A percentile compares a stretch with the other conserved stretches of the same genome.
These are phyloP conservation scores for Gila robusta DNA, from an alignment of 2,797 vertebrate species.

Conservation along the genomic window DNA sequence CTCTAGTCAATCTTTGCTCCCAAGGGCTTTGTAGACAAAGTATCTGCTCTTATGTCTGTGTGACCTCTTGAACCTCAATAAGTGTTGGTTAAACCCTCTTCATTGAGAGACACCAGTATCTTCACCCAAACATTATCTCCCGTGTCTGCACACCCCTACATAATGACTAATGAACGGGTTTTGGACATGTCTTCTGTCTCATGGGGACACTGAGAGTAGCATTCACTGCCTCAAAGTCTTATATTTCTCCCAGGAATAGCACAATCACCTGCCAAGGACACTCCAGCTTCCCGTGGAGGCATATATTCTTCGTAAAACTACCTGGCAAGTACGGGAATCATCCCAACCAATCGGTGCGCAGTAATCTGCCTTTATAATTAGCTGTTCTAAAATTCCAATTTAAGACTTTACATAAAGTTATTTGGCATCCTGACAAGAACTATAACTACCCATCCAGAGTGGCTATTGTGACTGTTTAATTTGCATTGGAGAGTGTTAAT, in stretches of 20 bases:
- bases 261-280: constrained; percentile 29
- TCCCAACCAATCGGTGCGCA: neutral
- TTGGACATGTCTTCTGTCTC: constrained; percentile 18
- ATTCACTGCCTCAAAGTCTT: constrained; percentile 4
- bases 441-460: neutral
- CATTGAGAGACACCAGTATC: constrained; percentile 65
- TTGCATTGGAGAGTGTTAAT: neutral
- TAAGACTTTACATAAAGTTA: constrained; percentile 8
- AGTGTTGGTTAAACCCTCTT: constrained; percentile 74
- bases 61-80: constrained; percentile 75
- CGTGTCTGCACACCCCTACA: neutral
- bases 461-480: constrained; percentile 23
- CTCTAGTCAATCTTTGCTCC: constrained; percentile 19
- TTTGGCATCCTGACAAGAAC: neutral
- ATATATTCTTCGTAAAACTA: neutral
- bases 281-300: neutral
- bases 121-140: neutral
- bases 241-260: constrained; percentile 21
- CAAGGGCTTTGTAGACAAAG: constrained; percentile 28
- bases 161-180: constrained; percentile 16
- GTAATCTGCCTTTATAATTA: constrained; percentile 27
- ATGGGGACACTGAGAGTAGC: constrained; percentile 6
- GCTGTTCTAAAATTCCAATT: neutral
- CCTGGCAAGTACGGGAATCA: constrained; percentile 6
- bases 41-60: constrained; percentile 51